Evolutionary conservation across 2,888 invertebrate genomes (phyloP).

Genomic region (Thera obeliscata): DNA sequence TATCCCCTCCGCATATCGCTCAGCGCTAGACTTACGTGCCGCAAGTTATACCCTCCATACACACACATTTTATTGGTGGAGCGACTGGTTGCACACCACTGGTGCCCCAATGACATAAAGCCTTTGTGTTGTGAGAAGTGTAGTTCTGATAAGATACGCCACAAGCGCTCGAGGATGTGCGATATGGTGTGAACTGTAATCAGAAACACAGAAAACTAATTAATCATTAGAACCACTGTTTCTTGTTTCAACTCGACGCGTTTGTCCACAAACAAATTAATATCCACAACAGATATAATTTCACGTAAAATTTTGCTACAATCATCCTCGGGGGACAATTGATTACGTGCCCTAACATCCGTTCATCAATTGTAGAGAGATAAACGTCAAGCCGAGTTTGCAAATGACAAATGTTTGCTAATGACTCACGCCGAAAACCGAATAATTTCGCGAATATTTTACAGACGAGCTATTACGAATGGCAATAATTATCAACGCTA

Average conservation of each 20-base stretch:
- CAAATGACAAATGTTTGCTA: conserved; percentile 81
- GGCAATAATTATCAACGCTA: conserved; percentile 58
- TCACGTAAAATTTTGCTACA: conserved; percentile 59
- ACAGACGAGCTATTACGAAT: conserved; percentile 55
- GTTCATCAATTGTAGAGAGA: conserved; percentile 78
- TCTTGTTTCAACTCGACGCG: conserved; percentile 40
- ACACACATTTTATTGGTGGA: no score
- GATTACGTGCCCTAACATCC: conserved; percentile 76
- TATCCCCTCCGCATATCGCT: no score
- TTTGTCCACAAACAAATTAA: conserved; percentile 53
- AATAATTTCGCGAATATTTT: conserved; percentile 69
- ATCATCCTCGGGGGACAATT: conserved; percentile 71
- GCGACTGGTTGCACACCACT: no score
- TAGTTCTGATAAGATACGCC: background rate
- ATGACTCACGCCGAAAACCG: conserved; percentile 71
- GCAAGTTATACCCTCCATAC: no score
- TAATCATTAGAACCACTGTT: conserved; percentile 30
- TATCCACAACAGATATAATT: conserved; percentile 53
- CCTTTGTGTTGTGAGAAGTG: no score
- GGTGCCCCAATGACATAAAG: no score
- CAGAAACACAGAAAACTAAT: conserved; percentile 18
- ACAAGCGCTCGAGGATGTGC: background rate
- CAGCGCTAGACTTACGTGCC: no score
- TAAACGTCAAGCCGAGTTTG: conserved; percentile 77
- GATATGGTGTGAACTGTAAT: conserved; percentile 16